Percentiles rank a stretch among this genome's conserved stretches.
These are phyloP conservation scores for Guaruba guarouba DNA, from an alignment of 2,113 vertebrate genomes.

Conservation along the genomic window DNA sequence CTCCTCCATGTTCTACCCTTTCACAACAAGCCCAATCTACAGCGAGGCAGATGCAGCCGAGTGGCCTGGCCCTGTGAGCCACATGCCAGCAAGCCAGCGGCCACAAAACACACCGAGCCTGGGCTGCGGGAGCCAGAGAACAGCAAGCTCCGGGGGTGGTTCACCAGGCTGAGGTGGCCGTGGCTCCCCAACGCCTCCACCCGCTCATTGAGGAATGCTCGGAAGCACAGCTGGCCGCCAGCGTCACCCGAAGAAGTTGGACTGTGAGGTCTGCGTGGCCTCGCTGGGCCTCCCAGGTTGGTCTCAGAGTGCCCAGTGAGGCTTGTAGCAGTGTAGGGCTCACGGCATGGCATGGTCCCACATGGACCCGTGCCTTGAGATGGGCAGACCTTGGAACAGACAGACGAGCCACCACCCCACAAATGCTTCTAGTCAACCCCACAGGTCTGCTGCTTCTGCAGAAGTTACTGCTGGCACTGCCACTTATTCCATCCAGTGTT, in stretches of 20 bases:
- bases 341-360: accelerated
- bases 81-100: accelerated
- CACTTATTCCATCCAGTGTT: neutral
- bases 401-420: neutral
- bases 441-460: neutral
- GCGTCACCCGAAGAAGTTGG: neutral
- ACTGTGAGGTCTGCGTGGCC: neutral
- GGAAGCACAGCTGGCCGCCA: neutral
- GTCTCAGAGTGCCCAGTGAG: neutral
- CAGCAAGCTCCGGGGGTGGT: neutral
- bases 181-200: neutral
- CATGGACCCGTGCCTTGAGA: accelerated
- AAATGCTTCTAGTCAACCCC: neutral
- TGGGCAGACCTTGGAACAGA: neutral
- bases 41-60: neutral
- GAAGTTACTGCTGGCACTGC: neutral
- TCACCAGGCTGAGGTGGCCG: neutral
- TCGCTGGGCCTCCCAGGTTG: neutral
- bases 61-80: neutral
- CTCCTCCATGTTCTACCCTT: neutral
- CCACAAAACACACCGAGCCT: neutral
- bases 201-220: neutral
- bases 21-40: neutral
- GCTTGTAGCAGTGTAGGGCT: accelerated
- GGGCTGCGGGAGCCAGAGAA: neutral